Evolutionary conservation across 2,797 vertebrate species (phyloP).

Genomic region (Okamejei kenojei): DNA sequence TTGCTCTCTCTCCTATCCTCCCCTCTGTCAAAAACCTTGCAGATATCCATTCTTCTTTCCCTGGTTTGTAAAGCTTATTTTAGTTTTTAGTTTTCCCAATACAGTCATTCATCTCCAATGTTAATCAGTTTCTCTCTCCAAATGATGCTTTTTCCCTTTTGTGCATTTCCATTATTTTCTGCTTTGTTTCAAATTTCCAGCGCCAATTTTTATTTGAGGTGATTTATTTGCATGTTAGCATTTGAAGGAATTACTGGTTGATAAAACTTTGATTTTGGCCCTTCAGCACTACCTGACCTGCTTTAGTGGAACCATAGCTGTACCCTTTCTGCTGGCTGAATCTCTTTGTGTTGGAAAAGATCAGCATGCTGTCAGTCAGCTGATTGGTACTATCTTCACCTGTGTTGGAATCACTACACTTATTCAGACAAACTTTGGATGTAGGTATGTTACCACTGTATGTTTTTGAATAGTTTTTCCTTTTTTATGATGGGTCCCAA

Average conservation of each 20-base stretch:
- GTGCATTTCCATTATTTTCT: too few relatives aligned
- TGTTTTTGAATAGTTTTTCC: background rate
- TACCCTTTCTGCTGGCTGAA: slow-evolving; percentile 88
- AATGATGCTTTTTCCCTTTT: too few relatives aligned
- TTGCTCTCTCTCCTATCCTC: too few relatives aligned
- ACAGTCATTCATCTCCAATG: too few relatives aligned
- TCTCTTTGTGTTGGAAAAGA: slow-evolving; percentile 84
- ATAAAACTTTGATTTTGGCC: background rate
- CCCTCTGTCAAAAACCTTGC: too few relatives aligned
- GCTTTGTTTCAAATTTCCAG: background rate
- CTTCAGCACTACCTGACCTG: slow-evolving; percentile 90
- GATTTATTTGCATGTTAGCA: background rate
- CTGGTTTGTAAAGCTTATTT: too few relatives aligned
- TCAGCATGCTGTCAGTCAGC: slow-evolving; percentile 80
- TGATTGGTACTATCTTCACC: slow-evolving; percentile 92
- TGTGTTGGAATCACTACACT: slow-evolving; percentile 90
- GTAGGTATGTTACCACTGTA: slow-evolving; percentile 63
- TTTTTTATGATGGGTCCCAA: background rate
- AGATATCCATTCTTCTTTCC: too few relatives aligned
- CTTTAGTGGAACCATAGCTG: slow-evolving; percentile 89
- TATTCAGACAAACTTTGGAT: slow-evolving; percentile 84
- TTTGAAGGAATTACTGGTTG: too few relatives aligned
- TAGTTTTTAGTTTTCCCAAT: too few relatives aligned
- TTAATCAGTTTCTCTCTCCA: too few relatives aligned
- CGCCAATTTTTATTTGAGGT: background rate